phyloP scores from a whole-genome alignment of 2,888 invertebrate genomes.

The Ectemnius lituratus region DNA sequence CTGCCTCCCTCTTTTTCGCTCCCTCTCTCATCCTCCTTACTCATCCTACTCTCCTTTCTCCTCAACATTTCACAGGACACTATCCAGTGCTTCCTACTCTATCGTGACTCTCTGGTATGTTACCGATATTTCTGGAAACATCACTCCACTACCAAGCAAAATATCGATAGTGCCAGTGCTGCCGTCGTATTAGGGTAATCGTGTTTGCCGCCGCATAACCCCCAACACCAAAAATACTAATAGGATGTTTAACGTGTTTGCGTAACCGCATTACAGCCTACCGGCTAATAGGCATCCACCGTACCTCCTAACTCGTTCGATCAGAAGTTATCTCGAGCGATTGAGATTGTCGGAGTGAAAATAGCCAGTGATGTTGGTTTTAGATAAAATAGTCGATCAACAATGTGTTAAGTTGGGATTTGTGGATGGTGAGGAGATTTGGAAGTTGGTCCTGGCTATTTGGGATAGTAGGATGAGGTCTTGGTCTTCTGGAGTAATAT shows the following conservation, averaged over 20 bases:
- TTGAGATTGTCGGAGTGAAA: background rate
- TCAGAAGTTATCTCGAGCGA: background rate
- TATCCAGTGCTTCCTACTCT: background rate
- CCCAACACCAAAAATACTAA: background rate
- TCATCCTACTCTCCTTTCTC: background rate
- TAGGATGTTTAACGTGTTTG: background rate
- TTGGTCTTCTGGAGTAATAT: too few relatives aligned
- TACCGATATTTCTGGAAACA: background rate
- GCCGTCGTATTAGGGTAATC: background rate
- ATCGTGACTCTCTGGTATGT: background rate
- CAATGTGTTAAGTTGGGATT: too few relatives aligned
- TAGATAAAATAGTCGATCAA: too few relatives aligned
- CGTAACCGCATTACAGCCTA: background rate
- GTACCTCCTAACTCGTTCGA: background rate
- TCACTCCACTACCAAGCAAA: background rate
- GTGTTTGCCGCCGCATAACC: background rate
- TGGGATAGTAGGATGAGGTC: too few relatives aligned
- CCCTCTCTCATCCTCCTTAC: background rate
- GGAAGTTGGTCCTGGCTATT: background rate
- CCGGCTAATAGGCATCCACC: background rate
- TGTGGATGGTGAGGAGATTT: background rate
- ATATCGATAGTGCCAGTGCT: background rate
- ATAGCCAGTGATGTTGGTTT: background rate
- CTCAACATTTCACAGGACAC: slow-evolving; percentile 6
- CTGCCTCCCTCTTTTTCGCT: background rate